phyloP scores from a whole-genome alignment of 2,797 vertebrate species.

The Todus mexicanus region DNA sequence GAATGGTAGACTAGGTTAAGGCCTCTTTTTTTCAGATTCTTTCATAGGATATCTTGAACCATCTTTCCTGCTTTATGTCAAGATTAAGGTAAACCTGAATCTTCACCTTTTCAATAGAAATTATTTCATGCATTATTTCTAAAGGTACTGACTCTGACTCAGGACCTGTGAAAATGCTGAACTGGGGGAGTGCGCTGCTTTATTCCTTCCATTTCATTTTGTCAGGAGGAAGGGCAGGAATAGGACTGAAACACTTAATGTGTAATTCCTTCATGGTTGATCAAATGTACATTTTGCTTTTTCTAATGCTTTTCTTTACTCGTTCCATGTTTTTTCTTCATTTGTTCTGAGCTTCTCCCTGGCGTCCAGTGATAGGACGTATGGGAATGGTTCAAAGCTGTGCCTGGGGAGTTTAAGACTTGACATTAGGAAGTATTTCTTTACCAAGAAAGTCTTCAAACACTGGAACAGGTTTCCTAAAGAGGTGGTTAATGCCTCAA shows the following conservation, averaged over 20 bases:
- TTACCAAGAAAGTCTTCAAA: neutral
- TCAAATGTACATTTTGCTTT: neutral
- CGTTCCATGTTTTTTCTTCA: neutral
- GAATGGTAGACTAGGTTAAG: neutral
- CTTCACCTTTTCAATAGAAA: neutral
- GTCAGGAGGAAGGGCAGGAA: neutral
- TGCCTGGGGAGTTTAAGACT: neutral
- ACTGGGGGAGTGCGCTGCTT: neutral
- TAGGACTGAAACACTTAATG: neutral
- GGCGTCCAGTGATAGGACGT: rapidly evolving
- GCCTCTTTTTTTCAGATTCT: neutral
- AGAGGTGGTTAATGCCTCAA: neutral
- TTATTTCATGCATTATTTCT: neutral
- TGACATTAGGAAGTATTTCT: neutral
- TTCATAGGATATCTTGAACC: neutral
- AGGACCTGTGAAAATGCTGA: neutral
- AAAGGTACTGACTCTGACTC: neutral
- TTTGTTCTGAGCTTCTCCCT: neutral
- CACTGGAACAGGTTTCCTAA: neutral
- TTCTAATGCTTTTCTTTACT: neutral
- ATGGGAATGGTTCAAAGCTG: neutral
- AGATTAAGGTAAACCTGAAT: neutral
- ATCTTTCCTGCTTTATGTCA: neutral
- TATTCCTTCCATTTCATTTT: neutral
- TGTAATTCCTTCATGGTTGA: neutral